phyloP scores from a whole-genome alignment of 2,888 invertebrate genomes.

The Sthenelais limicola region DNA sequence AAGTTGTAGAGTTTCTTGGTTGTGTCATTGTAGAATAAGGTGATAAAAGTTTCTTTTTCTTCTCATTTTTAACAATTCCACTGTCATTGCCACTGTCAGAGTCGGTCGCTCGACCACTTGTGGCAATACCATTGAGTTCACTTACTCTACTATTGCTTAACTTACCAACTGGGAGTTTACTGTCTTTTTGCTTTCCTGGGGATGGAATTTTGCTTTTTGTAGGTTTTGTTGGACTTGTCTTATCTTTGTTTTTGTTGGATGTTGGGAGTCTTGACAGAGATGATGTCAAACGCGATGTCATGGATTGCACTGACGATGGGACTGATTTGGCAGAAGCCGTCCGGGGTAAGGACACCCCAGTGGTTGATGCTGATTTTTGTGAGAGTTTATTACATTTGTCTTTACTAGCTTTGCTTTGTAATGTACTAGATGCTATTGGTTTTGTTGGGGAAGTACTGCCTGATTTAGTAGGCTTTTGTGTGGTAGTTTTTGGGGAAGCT shows the following conservation, averaged over 20 bases:
- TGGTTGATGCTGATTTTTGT: constrained; percentile 10
- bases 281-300: constrained; percentile 27
- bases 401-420: constrained; percentile 21
- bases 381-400: constrained; percentile 36
- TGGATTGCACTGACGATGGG: constrained; percentile 24
- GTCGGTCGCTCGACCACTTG: constrained; percentile 38
- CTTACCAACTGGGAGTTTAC: constrained; percentile 44
- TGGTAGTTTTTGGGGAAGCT: background rate
- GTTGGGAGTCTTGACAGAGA: constrained; percentile 40
- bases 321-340: constrained; percentile 27
- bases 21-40: constrained; percentile 72
- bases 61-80: constrained; percentile 60
- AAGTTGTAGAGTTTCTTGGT: constrained; percentile 68
- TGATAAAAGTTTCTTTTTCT: constrained; percentile 64
- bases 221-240: constrained; percentile 25
- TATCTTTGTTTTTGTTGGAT: constrained; percentile 37
- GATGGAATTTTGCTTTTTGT: constrained; percentile 47
- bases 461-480: constrained; percentile 36
- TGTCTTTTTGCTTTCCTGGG: constrained; percentile 59
- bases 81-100: constrained; percentile 72
- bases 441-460: constrained; percentile 31
- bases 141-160: constrained; percentile 7
- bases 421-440: constrained; percentile 8
- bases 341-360: background rate
- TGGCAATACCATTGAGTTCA: constrained; percentile 35